Evolutionary conservation across 2,888 invertebrate genomes (phyloP), one percentile per base, ranked within the genome.

Genomic region (Ceraclea dissimilis): DNA sequence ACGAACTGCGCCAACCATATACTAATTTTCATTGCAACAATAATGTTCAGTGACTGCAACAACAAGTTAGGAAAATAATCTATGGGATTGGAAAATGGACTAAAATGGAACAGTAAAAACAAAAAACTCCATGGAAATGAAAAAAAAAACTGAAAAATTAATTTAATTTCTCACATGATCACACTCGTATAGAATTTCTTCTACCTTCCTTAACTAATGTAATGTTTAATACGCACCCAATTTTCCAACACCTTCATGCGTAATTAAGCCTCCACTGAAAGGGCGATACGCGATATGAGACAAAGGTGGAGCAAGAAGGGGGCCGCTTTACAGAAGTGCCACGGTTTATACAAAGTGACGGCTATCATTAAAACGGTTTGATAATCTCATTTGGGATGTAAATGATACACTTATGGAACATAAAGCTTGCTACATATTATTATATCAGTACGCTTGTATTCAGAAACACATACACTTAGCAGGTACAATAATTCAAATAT

Each of bases 221-320:
- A 5, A 47, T 10, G 47, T 19, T 19, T 16, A 47, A 47, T 18
- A 20, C 47, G 2, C 47, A 47, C 18, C 47, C 52, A 52, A 31
- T 18, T 49, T 49, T 33, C 49, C 22, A 49, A 43, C 54, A 54
- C 54, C 54, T 43, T 54, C 49, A 54, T 39, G 54, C 54, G 54
- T 54, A 54, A 54, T 54, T 54, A 54, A 54, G 54, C 54, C 16
- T 43, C 43, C 43, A 49, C 49, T 39, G 47, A 31, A 47, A 20
- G 54, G 43, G 47, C 18, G 47, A 8, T 13, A 18, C 11, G 47
- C 26, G 26, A 26, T 8, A 39, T n/a, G 39, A 39, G 39, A 39
- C 39, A 39, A 39, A 47, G 47, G 47, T 20, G 13, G 5, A 10
- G 19, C 19, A 13, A 6, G 47, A 11, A 21, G 20, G 49, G 39